Evolutionary conservation across 2,797 vertebrate species (phyloP).

Genomic region (Halcyon badia): DNA sequence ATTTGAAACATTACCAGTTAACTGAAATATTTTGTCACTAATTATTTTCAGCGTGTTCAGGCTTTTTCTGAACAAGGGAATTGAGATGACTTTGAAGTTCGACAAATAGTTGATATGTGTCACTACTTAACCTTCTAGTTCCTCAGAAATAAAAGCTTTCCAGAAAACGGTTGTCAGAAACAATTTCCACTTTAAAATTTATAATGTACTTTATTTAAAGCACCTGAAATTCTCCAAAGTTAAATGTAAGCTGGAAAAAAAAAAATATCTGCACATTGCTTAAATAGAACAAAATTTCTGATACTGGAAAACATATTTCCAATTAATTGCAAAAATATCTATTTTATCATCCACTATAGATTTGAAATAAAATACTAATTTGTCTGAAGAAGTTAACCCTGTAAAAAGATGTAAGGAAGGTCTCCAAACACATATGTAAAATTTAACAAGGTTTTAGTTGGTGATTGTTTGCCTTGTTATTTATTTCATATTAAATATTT

Average conservation of each 20-base stretch:
- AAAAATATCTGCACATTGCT: neutral
- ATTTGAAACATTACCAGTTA: neutral
- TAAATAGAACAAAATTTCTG: neutral
- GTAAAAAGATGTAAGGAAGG: neutral
- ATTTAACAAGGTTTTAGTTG: neutral
- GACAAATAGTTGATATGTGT: neutral
- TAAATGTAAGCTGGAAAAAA: neutral
- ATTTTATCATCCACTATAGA: neutral
- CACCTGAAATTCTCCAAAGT: neutral
- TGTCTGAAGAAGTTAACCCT: neutral
- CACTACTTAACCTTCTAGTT: neutral
- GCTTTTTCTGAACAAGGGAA: neutral
- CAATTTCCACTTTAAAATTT: neutral
- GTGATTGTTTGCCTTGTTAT: neutral
- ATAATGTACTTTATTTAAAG: neutral
- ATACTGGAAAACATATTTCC: neutral
- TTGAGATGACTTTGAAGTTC: neutral
- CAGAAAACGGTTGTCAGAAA: neutral
- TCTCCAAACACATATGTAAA: neutral
- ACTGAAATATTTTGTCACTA: neutral
- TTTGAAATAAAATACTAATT: neutral
- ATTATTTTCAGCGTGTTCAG: neutral
- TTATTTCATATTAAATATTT: neutral
- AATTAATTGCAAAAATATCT: neutral
- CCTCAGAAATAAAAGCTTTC: neutral